phyloP scores from a whole-genome alignment of 2,113 vertebrate genomes.

The Vulpes lagopus region DNA sequence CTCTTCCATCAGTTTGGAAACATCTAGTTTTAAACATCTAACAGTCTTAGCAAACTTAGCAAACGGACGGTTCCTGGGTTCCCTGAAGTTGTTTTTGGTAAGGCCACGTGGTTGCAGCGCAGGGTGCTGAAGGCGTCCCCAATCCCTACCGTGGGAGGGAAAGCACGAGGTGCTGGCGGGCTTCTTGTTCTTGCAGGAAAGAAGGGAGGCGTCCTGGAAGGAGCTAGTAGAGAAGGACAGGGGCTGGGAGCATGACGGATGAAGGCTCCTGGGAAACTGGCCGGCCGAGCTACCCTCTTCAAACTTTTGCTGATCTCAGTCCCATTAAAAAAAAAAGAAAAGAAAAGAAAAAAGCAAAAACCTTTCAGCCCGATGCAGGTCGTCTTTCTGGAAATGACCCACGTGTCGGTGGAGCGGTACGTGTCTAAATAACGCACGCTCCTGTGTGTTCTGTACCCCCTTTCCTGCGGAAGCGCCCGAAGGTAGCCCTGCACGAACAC shows the following conservation, averaged over 20 bases:
- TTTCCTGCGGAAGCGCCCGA: neutral
- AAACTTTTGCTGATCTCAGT: neutral
- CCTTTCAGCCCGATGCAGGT: neutral
- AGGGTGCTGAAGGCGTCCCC: neutral
- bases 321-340: neutral
- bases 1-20: neutral
- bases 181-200: neutral
- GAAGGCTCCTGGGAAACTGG: neutral
- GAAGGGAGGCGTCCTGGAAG: neutral
- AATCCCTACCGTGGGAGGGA: neutral
- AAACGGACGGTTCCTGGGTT: neutral
- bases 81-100: neutral
- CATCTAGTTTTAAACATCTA: neutral
- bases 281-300: neutral
- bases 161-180: too few relatives aligned
- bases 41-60: neutral
- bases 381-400: neutral
- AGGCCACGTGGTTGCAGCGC: neutral
- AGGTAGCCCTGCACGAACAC: neutral
- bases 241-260: neutral
- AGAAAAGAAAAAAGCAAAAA: neutral
- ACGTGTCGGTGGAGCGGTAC: neutral
- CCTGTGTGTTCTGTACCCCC: neutral
- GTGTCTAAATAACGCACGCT: neutral
- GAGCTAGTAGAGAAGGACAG: neutral